Conservation (phyloP, 2,113 vertebrate species). For the Zosterops borbonicus region DNA sequence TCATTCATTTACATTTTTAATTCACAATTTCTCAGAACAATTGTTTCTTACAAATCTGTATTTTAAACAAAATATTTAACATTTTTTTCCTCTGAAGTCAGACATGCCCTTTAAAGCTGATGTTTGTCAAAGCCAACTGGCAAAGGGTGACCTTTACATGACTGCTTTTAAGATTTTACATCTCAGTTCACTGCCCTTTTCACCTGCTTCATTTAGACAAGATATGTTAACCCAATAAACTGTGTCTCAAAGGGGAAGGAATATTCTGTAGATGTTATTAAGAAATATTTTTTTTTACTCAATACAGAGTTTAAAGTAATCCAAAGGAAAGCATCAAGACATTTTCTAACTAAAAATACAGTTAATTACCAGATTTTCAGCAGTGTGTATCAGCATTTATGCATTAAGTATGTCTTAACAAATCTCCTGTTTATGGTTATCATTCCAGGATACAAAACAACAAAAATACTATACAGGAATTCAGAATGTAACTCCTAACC, state of each 20-base stretch:
- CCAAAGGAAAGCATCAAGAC: neutral
- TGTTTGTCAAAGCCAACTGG: slow-evolving; percentile 68
- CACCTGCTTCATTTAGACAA: slow-evolving; percentile 59
- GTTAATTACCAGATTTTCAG: slow-evolving; percentile 25
- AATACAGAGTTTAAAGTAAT: slow-evolving; percentile 25
- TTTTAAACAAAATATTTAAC: slow-evolving; percentile 54
- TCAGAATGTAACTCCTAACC: slow-evolving; percentile 58
- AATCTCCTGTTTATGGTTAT: slow-evolving; percentile 44
- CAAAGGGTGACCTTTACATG: slow-evolving; percentile 70
- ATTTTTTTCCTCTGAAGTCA: slow-evolving; percentile 54
- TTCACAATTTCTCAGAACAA: neutral
- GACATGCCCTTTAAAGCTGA: slow-evolving; percentile 68
- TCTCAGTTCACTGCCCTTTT: slow-evolving; percentile 67
- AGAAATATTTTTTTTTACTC: slow-evolving; percentile 23
- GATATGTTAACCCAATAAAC: slow-evolving; percentile 33
- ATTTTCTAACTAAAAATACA: neutral
- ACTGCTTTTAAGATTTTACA: slow-evolving; percentile 61
- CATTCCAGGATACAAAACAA: slow-evolving; percentile 54
- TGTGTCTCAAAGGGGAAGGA: slow-evolving; percentile 24
- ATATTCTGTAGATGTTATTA: slow-evolving; percentile 25
- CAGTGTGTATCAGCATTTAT: slow-evolving; percentile 18
- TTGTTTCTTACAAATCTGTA: slow-evolving; percentile 8
- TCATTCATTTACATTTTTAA: slow-evolving; percentile 35
- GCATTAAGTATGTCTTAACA: slow-evolving; percentile 18
- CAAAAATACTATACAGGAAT: slow-evolving; percentile 43